A percentile compares a stretch with the other conserved stretches of the same genome.
Conservation (phyloP, 2,113 vertebrate genomes). For the Trachemys scripta region DNA sequence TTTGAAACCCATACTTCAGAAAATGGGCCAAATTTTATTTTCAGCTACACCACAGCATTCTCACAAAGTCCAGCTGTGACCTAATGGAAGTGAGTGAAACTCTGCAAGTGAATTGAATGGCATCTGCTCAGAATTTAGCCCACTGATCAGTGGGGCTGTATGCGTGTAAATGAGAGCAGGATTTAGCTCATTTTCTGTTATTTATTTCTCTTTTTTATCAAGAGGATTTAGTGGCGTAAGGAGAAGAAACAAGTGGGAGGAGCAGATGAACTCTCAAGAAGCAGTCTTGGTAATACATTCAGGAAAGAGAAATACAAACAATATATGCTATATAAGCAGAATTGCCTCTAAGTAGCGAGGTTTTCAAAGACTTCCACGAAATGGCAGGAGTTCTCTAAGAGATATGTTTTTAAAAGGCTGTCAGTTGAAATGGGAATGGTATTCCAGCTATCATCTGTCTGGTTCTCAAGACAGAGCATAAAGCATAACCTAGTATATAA, state of each 20-base stretch:
- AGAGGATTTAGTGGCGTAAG: neutral
- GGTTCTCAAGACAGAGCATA: neutral
- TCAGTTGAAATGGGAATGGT: neutral
- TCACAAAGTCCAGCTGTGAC: neutral
- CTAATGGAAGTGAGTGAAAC: neutral
- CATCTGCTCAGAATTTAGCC: neutral
- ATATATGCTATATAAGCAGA: neutral
- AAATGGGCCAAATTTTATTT: neutral
- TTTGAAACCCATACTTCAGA: neutral
- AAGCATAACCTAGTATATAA: neutral
- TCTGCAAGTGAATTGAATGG: neutral
- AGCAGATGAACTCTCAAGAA: neutral
- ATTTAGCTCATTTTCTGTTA: neutral
- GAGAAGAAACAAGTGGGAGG: neutral
- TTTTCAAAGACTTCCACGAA: neutral
- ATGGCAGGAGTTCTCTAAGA: neutral
- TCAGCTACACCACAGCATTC: neutral
- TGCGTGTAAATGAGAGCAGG: neutral
- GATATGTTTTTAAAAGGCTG: neutral
- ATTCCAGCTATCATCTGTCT: neutral
- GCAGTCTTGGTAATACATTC: neutral
- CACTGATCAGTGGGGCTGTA: neutral
- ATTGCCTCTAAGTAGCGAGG: neutral
- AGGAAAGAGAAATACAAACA: fast-evolving
- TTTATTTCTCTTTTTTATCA: neutral